Conservation (phyloP, 1,140 invertebrate species). For the Bombus confusus region DNA sequence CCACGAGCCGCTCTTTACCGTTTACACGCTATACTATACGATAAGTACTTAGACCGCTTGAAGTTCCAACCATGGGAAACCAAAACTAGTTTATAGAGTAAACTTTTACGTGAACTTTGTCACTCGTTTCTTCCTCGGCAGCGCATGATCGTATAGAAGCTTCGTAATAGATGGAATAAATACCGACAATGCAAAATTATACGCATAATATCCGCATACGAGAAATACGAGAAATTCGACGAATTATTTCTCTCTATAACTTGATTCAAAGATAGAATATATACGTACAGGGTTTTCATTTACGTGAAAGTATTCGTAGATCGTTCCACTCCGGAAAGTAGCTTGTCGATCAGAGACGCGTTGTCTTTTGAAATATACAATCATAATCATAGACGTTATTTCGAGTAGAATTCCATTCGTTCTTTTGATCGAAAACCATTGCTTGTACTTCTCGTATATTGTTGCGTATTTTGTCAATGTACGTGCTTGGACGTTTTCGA, state of each 20-base stretch:
- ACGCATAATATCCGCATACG: too few relatives aligned
- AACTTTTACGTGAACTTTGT: slow-evolving; percentile 3
- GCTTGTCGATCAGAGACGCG: background rate
- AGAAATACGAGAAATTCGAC: too few relatives aligned
- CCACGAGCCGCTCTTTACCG: slow-evolving; percentile 6
- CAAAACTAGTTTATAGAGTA: slow-evolving; percentile 10
- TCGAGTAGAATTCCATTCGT: background rate
- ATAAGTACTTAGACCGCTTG: slow-evolving; percentile 10
- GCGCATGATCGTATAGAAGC: background rate
- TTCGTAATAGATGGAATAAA: background rate
- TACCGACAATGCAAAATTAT: background rate
- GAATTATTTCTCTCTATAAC: too few relatives aligned
- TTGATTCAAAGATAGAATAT: too few relatives aligned
- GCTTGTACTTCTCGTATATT: too few relatives aligned
- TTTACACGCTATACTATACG: slow-evolving; percentile 3
- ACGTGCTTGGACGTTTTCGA: background rate
- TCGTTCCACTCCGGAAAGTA: too few relatives aligned
- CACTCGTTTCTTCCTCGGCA: background rate
- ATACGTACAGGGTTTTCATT: background rate
- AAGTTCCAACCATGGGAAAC: background rate
- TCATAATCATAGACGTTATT: background rate
- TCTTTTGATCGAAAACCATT: background rate
- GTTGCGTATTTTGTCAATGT: background rate
- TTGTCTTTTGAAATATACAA: too few relatives aligned
- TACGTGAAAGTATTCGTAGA: background rate